Evolutionary conservation across 2,113 vertebrate species (phyloP).

Genomic region (Promerops cafer): DNA sequence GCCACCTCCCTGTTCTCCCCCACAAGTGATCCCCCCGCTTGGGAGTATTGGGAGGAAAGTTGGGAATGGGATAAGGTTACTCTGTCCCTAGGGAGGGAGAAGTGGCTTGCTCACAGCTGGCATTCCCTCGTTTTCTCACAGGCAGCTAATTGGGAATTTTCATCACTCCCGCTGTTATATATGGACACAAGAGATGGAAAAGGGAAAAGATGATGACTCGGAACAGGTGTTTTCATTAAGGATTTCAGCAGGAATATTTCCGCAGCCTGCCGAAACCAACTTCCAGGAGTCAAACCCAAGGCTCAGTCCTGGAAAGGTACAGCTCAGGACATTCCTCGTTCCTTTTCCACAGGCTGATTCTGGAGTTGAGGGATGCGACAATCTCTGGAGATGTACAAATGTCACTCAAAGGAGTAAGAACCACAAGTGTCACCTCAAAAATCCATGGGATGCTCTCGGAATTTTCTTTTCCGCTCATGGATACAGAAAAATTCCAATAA

Average conservation of each 20-base stretch:
- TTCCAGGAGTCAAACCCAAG: background rate
- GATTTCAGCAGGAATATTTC: background rate
- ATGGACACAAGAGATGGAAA: background rate
- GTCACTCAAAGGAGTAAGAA: background rate
- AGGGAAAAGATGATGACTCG: background rate
- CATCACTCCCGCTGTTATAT: constrained; percentile 42
- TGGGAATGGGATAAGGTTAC: constrained; percentile 34
- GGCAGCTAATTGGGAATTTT: constrained; percentile 70
- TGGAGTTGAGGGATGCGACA: background rate
- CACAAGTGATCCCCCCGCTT: background rate
- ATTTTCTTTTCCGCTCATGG: rapidly evolving
- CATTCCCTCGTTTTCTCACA: constrained; percentile 28
- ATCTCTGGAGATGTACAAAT: background rate
- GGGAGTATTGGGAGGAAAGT: background rate
- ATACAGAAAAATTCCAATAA: background rate
- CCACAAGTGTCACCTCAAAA: background rate
- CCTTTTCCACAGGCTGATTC: background rate
- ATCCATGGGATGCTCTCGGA: rapidly evolving
- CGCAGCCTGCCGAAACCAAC: background rate
- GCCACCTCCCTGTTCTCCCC: background rate
- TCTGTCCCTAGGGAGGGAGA: background rate
- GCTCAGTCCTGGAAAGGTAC: background rate
- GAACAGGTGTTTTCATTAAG: background rate
- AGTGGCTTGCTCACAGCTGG: constrained; percentile 27
- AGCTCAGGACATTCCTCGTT: background rate